Evolutionary conservation across 2,113 vertebrate species (phyloP).

Genomic region (Hippocampus guttulatus): DNA sequence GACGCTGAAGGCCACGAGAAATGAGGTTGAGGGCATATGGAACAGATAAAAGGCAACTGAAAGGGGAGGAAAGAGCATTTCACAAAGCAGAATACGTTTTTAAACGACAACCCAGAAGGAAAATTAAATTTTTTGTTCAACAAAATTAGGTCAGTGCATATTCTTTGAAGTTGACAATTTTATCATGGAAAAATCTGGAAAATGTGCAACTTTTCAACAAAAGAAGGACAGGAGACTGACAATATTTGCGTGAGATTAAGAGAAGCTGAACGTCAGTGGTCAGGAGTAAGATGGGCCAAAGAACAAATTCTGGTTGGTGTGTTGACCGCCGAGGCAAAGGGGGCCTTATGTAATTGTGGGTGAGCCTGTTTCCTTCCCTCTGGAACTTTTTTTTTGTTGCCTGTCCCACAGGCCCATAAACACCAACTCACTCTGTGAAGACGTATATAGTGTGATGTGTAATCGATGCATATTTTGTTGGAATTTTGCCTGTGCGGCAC

Average conservation of each 20-base stretch:
- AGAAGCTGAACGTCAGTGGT: background rate
- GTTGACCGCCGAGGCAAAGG: conserved; percentile 31
- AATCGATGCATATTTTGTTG: background rate
- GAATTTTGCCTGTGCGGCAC: background rate
- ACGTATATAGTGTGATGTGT: background rate
- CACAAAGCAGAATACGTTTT: background rate
- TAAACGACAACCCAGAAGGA: background rate
- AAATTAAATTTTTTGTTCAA: background rate
- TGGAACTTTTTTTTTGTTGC: conserved; percentile 13
- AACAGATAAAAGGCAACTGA: conserved; percentile 8
- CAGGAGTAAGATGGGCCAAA: background rate
- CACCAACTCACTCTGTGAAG: background rate
- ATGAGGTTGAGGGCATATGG: conserved; percentile 9
- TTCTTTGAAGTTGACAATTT: background rate
- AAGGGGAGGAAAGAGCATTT: background rate
- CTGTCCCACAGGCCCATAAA: background rate
- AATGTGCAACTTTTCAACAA: background rate
- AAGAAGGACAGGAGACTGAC: background rate
- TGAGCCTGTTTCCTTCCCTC: conserved; percentile 50
- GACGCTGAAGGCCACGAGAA: conserved; percentile 22
- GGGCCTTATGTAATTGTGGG: conserved; percentile 53
- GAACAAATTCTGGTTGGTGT: background rate
- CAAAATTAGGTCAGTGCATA: background rate
- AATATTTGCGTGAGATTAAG: background rate
- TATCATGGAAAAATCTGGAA: background rate